phyloP scores from a whole-genome alignment of 64 coral and sea anemone genomes.

The Montipora cactus region DNA sequence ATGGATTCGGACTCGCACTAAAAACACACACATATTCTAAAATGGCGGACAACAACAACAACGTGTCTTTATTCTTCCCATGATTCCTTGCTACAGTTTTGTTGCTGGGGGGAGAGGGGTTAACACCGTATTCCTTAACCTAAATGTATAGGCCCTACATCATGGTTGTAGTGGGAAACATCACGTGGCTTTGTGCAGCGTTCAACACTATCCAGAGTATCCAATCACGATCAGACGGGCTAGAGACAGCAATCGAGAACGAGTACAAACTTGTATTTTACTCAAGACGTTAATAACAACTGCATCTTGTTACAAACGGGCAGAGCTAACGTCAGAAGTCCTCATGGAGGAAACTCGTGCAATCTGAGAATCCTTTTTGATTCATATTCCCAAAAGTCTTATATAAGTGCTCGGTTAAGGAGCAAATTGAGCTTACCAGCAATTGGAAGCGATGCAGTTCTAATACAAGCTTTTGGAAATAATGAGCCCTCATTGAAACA shows the following conservation, averaged over 20 bases:
- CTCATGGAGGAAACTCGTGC: no score
- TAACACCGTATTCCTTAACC: no score
- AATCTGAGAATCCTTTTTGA: no score
- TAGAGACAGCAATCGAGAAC: slow-evolving; percentile 12
- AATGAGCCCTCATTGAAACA: slow-evolving; percentile 42
- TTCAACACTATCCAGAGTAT: background rate
- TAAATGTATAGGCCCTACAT: no score
- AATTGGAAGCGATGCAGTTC: slow-evolving; percentile 23
- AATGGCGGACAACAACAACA: no score
- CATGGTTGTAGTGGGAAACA: slow-evolving; percentile 55
- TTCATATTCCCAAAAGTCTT: no score
- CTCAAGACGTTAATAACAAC: slow-evolving; percentile 41
- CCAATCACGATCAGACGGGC: background rate
- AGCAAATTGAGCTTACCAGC: slow-evolving; percentile 6
- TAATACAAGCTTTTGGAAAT: slow-evolving; percentile 65
- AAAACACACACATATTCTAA: no score
- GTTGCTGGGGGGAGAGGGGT: no score
- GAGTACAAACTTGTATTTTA: slow-evolving; percentile 66
- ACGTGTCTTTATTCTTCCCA: no score
- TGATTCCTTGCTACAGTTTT: no score
- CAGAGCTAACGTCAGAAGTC: slow-evolving; percentile 5
- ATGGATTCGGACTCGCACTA: no score
- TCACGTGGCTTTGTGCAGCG: slow-evolving; percentile 40
- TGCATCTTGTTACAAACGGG: slow-evolving; percentile 64
- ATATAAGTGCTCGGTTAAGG: slow-evolving; percentile 30